Conservation (phyloP, 2,113 vertebrate genomes). For the Macrotus californicus region DNA sequence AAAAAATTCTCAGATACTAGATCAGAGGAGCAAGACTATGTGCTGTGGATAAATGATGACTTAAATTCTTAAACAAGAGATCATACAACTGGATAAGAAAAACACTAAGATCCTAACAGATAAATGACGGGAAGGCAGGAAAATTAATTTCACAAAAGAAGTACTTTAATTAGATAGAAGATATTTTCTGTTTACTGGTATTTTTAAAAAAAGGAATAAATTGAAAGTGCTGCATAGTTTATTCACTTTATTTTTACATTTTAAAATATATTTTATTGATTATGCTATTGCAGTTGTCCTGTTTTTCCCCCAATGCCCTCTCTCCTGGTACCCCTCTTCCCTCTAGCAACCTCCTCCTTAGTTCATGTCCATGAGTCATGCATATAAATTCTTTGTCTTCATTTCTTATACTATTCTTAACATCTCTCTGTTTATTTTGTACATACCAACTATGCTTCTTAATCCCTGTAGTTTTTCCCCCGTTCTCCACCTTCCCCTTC, state of each 20-base stretch:
- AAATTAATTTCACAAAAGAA: neutral
- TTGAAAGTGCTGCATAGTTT: neutral
- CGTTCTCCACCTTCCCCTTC: no score
- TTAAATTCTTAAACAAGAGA: slow-evolving; percentile 18
- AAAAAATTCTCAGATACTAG: neutral
- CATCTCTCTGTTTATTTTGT: no score
- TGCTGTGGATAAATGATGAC: neutral
- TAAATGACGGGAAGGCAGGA: neutral
- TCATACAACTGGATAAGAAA: neutral
- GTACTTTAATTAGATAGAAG: neutral
- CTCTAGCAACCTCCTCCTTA: no score
- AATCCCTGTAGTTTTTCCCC: no score
- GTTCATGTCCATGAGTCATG: no score
- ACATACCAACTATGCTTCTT: no score
- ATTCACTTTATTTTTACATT: neutral
- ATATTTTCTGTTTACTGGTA: neutral
- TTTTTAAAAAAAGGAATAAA: neutral
- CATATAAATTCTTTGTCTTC: no score
- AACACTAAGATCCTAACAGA: neutral
- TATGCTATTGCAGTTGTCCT: no score
- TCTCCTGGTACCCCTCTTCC: no score
- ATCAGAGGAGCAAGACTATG: slow-evolving; percentile 13
- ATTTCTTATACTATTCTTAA: no score
- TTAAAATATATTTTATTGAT: no score
- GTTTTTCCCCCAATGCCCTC: no score